Evolutionary conservation across 1,140 invertebrate species (phyloP).

Genomic region (Brachionus paranguensis): DNA sequence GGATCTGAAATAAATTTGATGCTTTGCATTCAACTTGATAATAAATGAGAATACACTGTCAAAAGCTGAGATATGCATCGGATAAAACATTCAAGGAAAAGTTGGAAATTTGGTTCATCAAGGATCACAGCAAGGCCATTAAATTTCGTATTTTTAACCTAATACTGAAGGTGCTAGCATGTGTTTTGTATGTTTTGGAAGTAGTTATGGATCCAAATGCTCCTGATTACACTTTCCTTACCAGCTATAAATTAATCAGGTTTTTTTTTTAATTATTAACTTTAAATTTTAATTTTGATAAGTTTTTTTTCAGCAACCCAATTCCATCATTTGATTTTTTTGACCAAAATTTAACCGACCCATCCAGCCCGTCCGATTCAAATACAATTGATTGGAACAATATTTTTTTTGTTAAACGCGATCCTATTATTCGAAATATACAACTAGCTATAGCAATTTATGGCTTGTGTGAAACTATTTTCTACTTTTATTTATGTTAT

Average conservation of each 20-base stretch:
- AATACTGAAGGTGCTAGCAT: constrained; percentile 84
- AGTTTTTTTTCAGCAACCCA: background rate
- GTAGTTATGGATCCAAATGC: constrained; percentile 67
- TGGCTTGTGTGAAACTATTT: constrained; percentile 21
- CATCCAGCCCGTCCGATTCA: background rate
- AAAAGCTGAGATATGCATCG: constrained; percentile 34
- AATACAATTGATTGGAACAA: constrained; percentile 30
- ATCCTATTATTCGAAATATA: constrained; percentile 24
- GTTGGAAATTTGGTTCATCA: constrained; percentile 38
- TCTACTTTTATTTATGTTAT: constrained; percentile 24
- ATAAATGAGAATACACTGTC: constrained; percentile 35
- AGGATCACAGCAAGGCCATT: constrained; percentile 35
- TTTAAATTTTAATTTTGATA: too few species aligned
- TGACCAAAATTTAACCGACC: background rate
- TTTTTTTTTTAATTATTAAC: background rate
- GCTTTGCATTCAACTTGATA: background rate
- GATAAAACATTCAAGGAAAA: constrained; percentile 39
- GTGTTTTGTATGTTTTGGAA: constrained; percentile 82
- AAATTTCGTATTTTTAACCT: constrained; percentile 78
- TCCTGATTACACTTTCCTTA: background rate
- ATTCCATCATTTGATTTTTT: background rate
- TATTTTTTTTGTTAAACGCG: constrained; percentile 38
- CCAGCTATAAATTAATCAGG: background rate
- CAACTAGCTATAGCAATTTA: constrained; percentile 22
- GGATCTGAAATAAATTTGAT: background rate